Conservation (phyloP, 2,113 vertebrate genomes). For the Sylvilagus bachmani region DNA sequence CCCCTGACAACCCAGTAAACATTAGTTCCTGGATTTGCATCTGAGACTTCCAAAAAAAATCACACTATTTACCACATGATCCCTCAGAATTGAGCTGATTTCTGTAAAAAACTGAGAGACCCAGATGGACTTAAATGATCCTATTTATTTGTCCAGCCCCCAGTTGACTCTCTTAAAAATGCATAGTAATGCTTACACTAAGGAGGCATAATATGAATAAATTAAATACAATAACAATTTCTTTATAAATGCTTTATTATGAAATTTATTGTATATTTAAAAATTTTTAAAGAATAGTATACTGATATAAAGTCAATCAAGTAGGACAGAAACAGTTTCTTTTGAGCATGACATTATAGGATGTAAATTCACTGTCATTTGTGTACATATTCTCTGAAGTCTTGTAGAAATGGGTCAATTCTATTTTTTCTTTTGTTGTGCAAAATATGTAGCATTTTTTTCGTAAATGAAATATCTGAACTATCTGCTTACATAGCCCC, state of each 20-base stretch:
- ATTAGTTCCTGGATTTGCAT: neutral
- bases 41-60: neutral
- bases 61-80: neutral
- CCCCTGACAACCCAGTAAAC: neutral
- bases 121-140: neutral
- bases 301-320: slow-evolving; percentile 23
- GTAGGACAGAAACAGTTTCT: neutral
- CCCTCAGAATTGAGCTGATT: neutral
- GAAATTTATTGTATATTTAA: neutral
- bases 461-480: slow-evolving; percentile 68
- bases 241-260: neutral
- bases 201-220: neutral
- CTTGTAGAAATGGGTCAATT: slow-evolving; percentile 76
- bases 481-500: slow-evolving; percentile 60
- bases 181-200: neutral
- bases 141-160: neutral
- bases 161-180: neutral
- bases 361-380: neutral
- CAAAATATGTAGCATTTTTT: slow-evolving; percentile 54
- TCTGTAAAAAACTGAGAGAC: neutral
- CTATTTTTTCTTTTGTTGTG: slow-evolving; percentile 77
- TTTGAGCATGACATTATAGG: neutral
- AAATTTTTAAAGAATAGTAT: neutral
- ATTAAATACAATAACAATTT: neutral
- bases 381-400: slow-evolving; percentile 64